Evolutionary conservation across 2,888 invertebrate species (phyloP).

Genomic region (Ametastegia equiseti): DNA sequence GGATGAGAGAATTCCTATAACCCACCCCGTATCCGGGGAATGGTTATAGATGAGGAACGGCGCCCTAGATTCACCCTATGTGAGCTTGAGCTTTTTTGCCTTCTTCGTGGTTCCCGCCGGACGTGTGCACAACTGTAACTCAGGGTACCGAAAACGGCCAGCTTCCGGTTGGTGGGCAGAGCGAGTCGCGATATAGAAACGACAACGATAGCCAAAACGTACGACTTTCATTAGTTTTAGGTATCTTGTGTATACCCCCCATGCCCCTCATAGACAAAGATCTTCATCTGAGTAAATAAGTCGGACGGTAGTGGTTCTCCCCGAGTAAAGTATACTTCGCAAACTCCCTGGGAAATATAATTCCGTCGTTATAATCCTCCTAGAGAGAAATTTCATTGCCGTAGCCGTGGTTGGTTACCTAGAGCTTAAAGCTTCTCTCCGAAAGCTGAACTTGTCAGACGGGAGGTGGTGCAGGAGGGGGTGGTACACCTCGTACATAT

Average conservation of each 20-base stretch:
- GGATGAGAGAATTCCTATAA: conserved; percentile 38
- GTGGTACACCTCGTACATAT: too few relatives aligned
- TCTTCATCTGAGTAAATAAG: background rate
- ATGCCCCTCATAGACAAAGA: background rate
- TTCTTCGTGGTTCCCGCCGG: background rate
- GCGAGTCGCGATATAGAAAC: background rate
- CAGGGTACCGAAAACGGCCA: background rate
- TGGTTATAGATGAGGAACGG: conserved; percentile 12
- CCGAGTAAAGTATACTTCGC: too few relatives aligned
- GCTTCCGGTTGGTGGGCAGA: background rate
- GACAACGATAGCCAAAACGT: background rate
- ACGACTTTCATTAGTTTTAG: conserved; percentile 1
- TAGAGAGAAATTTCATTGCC: background rate
- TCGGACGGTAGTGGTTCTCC: background rate
- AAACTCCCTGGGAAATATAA: too few relatives aligned
- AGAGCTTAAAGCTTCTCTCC: background rate
- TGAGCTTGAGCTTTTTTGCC: background rate
- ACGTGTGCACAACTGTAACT: background rate
- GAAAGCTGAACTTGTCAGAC: background rate
- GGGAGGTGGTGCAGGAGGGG: background rate
- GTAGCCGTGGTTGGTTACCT: background rate
- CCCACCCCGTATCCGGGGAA: background rate
- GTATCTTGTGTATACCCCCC: too few relatives aligned
- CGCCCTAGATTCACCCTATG: background rate
- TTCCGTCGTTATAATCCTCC: too few relatives aligned